Percentiles rank a stretch among this genome's conserved stretches.
Evolutionary conservation across 2,888 invertebrate genomes (phyloP).

Genomic region (Brenthis daphne): DNA sequence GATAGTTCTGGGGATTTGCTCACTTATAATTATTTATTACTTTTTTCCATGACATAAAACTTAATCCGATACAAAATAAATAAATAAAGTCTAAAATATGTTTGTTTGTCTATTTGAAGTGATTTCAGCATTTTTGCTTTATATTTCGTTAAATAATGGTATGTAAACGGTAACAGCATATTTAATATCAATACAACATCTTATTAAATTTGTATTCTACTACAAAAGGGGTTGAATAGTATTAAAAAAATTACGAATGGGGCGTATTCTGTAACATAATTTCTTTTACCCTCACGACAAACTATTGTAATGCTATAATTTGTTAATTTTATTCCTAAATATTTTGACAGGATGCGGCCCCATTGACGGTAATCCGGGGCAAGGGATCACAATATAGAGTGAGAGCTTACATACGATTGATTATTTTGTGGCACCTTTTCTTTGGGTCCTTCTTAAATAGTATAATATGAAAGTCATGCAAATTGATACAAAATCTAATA

Average conservation of each 20-base stretch:
- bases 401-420: conserved; percentile 22
- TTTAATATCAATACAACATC: background rate
- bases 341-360: conserved; percentile 38
- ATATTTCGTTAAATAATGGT: background rate
- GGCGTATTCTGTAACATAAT: background rate
- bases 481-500: too few relatives aligned
- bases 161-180: background rate
- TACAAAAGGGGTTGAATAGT: conserved; percentile 3
- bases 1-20: too few relatives aligned
- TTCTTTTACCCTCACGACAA: background rate
- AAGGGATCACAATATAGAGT: conserved; percentile 38
- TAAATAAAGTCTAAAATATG: too few relatives aligned
- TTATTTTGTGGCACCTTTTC: conserved; percentile 16
- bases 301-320: conserved; percentile 25
- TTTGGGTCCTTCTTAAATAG: too few relatives aligned
- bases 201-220: background rate
- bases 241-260: conserved; percentile 2
- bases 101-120: background rate
- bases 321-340: conserved; percentile 40
- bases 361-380: conserved; percentile 33
- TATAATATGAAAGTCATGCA: too few relatives aligned
- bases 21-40: too few relatives aligned
- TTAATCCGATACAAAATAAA: too few relatives aligned
- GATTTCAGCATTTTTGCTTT: background rate
- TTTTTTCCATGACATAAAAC: too few relatives aligned